Evolutionary conservation across 1,140 invertebrate genomes (phyloP), one percentile per base, ranked within the genome.

Genomic region (Aphis gossypii): DNA sequence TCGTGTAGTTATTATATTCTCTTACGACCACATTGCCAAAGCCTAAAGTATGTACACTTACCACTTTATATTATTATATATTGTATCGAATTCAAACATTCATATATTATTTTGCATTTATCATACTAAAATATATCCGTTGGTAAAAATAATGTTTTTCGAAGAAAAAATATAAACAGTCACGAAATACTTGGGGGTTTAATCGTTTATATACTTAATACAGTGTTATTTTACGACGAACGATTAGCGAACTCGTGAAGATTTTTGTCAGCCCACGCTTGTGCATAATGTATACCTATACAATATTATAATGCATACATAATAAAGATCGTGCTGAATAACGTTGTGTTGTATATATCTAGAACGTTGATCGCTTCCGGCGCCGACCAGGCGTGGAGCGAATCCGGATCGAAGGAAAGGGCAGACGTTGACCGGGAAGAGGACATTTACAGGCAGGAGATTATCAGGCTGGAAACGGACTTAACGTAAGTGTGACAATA

Each of bases 391-490:
- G 95, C 95, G 51, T 96, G 96, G 96, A 95, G 95, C 1, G 95
- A 96, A 86, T 95, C 95, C 6, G 95, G 96, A 30, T 96, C 97
- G 94, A 96, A 97, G 93, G 96, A 97, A 94, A 96, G 97, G 94
- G 95, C 97, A 44, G 95, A 97, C 94, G 96, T 98, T 89, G 97
- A 96, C 95, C 95, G 97, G 93, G 97, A 97, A 95, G 97, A 98
- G 95, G 97, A 99, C 95, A 96, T 97, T 54, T 99, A 99, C 95
- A 97, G 98, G 94, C 97, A 98, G 95, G 98, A 99, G 95, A 98
- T 99, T 96, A 95, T 98, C 93, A 97, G 97, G 94, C 96, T 99
- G 90, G 98, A 99, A 95, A 98, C 98, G 95, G 98, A 99, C 96
- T 96, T 99, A 25, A 97, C 96, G 97, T 97, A 95, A 95, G 96